These are phyloP conservation scores for Pseudachorutes palmiensis DNA, from an alignment of 1,140 invertebrate species.

Conservation along the genomic window DNA sequence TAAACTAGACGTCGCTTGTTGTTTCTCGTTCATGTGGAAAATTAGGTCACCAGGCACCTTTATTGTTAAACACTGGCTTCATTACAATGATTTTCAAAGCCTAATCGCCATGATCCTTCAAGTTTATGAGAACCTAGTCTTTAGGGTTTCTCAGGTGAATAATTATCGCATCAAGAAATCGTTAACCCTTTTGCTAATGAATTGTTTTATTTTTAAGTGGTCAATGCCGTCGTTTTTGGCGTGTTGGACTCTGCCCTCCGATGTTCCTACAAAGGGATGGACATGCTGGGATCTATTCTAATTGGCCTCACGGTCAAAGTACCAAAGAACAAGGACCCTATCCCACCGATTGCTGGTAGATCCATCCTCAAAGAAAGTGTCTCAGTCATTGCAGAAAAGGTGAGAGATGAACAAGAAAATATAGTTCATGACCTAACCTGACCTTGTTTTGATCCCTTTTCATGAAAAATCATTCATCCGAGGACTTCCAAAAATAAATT, in stretches of 20 bases:
- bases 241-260: slow-evolving; percentile 25
- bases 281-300: slow-evolving; percentile 26
- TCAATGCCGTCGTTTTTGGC: slow-evolving; percentile 25
- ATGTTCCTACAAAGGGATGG: slow-evolving; percentile 30
- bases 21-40: not conserved
- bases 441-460: not conserved
- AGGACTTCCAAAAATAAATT: no score
- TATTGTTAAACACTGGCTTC: not conserved
- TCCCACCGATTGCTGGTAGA: slow-evolving; percentile 31
- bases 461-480: no score
- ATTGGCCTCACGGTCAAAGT: slow-evolving; percentile 23
- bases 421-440: not conserved
- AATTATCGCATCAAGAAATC: not conserved
- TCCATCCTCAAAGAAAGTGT: slow-evolving; percentile 21
- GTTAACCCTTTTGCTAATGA: no score
- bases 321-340: slow-evolving; percentile 29
- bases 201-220: slow-evolving; percentile 11
- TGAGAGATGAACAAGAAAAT: no score
- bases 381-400: slow-evolving; percentile 30
- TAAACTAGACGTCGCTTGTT: not conserved
- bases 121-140: not conserved
- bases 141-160: not conserved
- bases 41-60: not conserved
- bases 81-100: not conserved
- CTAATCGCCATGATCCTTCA: not conserved